Conservation (phyloP, 2,113 vertebrate genomes). For the Axis porcinus region DNA sequence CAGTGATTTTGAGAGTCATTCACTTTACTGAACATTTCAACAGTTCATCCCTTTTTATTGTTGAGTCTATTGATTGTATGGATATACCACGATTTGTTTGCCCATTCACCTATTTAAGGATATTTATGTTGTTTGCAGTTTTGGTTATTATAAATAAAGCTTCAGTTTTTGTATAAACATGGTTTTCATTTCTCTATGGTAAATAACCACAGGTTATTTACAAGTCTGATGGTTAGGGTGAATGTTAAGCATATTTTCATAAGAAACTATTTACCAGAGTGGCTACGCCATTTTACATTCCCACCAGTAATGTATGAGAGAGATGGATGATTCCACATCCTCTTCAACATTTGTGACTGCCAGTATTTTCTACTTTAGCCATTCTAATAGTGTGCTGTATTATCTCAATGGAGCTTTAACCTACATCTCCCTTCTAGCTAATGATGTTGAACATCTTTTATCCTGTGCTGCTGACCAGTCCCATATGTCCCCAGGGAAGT, state of each 20-base stretch:
- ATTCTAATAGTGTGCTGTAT: neutral
- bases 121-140: neutral
- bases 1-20: neutral
- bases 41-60: neutral
- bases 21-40: neutral
- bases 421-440: neutral
- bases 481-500: neutral
- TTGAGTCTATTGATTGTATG: neutral
- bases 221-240: neutral
- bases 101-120: neutral
- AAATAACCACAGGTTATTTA: neutral
- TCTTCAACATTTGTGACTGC: neutral
- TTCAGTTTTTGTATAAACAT: neutral
- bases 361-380: neutral
- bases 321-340: neutral
- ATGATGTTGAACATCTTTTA: neutral
- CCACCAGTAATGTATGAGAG: neutral
- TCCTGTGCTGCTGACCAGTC: neutral
- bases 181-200: neutral
- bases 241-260: neutral
- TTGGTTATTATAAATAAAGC: neutral
- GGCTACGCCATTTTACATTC: neutral
- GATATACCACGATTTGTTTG: neutral
- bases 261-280: slow-evolving; percentile 9
- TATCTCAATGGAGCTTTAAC: neutral